Conservation (phyloP, 2,797 vertebrate species). For the Phrynocephalus forsythii region DNA sequence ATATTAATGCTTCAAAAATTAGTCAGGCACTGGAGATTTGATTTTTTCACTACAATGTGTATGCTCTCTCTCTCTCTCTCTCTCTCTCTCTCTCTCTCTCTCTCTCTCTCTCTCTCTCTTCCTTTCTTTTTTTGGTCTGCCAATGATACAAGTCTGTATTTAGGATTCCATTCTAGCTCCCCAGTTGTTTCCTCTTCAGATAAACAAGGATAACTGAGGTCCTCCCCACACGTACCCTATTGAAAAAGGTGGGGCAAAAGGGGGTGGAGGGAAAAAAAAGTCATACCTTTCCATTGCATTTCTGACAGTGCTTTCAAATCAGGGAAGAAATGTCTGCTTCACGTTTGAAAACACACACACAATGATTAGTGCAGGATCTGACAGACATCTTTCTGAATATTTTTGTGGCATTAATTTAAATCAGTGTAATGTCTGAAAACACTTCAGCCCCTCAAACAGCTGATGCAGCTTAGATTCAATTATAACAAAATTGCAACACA, state of each 20-base stretch:
- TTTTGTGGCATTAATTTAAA: constrained; percentile 84
- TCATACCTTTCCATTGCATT: constrained; percentile 56
- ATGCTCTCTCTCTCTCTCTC: constrained; percentile 19
- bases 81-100: neutral
- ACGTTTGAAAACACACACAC: constrained; percentile 62
- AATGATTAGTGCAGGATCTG: constrained; percentile 71
- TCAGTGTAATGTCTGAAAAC: constrained; percentile 87
- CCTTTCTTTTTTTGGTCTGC: neutral
- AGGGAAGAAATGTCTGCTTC: constrained; percentile 67
- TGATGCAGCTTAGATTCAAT: constrained; percentile 89
- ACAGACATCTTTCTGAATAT: constrained; percentile 74
- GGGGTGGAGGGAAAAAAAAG: constrained; percentile 1
- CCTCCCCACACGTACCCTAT: constrained; percentile 34
- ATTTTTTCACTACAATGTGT: constrained; percentile 24
- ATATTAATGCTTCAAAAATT: constrained; percentile 44
- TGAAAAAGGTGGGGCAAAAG: constrained; percentile 27
- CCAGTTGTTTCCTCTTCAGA: constrained; percentile 41
- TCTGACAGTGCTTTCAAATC: constrained; percentile 71
- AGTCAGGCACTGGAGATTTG: constrained; percentile 23
- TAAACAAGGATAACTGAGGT: constrained; percentile 55
- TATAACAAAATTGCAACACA: constrained; percentile 86
- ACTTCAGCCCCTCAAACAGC: constrained; percentile 88
- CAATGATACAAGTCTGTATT: neutral
- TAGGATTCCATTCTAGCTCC: constrained; percentile 5
- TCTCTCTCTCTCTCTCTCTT: neutral